These are phyloP conservation scores for Teleogryllus occipitalis DNA, from an alignment of 1,140 invertebrate species.

Conservation along the genomic window DNA sequence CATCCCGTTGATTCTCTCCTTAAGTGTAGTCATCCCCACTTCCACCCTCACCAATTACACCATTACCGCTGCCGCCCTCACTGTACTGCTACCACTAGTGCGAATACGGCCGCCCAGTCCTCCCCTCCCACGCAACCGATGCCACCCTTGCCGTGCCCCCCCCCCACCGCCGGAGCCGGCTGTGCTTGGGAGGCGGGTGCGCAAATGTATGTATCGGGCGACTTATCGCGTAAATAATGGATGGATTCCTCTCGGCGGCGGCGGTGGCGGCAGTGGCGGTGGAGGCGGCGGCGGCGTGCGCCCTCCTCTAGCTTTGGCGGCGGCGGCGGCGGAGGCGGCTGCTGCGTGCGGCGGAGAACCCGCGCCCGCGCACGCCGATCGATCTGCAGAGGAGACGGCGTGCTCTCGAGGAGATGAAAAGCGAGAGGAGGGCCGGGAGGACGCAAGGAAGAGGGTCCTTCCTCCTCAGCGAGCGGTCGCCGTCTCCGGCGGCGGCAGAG, in stretches of 20 bases:
- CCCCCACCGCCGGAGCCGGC: neutral
- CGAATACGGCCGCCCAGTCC: no score
- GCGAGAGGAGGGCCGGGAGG: neutral
- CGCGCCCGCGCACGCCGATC: neutral
- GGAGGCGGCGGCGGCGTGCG: neutral
- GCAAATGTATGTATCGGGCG: conserved; percentile 3
- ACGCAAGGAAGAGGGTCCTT: neutral
- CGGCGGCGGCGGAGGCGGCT: no score
- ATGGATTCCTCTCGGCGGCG: neutral
- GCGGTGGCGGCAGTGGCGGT: no score
- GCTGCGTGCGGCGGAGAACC: neutral
- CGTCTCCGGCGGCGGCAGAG: neutral
- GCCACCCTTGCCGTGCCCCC: neutral
- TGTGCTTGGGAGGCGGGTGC: neutral
- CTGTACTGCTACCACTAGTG: no score
- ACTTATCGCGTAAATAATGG: conserved; percentile 4
- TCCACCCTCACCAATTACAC: no score
- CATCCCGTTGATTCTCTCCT: no score
- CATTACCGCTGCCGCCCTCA: no score
- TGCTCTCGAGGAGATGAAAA: neutral
- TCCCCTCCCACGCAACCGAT: no score
- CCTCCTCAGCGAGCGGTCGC: neutral
- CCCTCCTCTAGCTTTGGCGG: neutral
- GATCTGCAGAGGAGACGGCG: neutral
- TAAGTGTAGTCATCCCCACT: no score